Base-by-base conservation (phyloP, 2,113 vertebrate genomes). In the Tursiops truncatus region DNA sequence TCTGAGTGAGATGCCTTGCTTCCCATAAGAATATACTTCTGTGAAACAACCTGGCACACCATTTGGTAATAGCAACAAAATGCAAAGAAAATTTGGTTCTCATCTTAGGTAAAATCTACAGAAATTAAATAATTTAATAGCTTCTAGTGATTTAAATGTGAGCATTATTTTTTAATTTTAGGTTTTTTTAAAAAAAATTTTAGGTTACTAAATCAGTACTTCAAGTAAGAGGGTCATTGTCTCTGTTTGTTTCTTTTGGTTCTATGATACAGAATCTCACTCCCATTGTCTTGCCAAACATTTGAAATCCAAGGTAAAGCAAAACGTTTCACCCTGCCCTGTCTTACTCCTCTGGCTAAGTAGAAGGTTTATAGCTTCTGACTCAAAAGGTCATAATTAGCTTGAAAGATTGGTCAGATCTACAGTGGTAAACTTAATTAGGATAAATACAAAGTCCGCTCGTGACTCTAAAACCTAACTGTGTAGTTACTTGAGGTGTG, bases 81-180 rank as follows among this genome's bases (percentile, higher is more conserved):
- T 38, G 9, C 15, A 31, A 89, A 90, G 65, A 33, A 89, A 70
- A 74, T 38, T 33, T 68, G 36, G 7, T 58, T 85, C 18, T 38
- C 47, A 44, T 38, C 62, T 58, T 31, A 92, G 41, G 33, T 77
- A 97, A 91, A 84, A 73, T 67, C 2, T 80, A 62, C 8, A 93
- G 28, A 88, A 91, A 84, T 38, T 14, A 91, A 79, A 67, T 93
- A 71, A 56, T n/a, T 71, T 60, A 53, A 73, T 83, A 63, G n/a
- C 31, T 23, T 71, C 33, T 74, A 60, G 33, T 91, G 26, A 73
- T 36, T 76, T 62, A 67, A 36, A 82, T 44, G 25, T 41, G 62
- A 92, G 41, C 12, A 28, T 93, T 44, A 50, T 58, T 76, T 96
- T 96, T 20, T 10, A 86, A 86, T 44, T 53, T 92, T 65, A 82